Evolutionary conservation across 2,888 invertebrate genomes (phyloP), one percentile per base, ranked within the genome.

Genomic region (Chrysomela aeneicollis): DNA sequence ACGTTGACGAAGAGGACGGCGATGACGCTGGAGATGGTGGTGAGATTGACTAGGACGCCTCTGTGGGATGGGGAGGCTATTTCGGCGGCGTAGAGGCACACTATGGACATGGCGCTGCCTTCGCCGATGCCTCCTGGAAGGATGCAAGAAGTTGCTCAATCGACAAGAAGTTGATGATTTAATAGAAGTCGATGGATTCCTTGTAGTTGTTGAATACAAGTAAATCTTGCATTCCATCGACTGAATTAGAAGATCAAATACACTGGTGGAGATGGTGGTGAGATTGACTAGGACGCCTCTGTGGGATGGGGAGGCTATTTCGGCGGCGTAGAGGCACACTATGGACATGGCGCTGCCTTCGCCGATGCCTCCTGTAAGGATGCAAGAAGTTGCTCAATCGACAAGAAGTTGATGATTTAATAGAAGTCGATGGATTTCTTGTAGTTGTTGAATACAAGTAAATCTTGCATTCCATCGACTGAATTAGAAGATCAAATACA

Each of bases 1-100:
- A 86, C 83, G 80, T 86, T 79, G 22, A 77, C 73, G 5, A 73
- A 17, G 22, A 77, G 73, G 46, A 75, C 71, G 18, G 79, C 79
- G n/a, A 76, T 58, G 59, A 77, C 77, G 5, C 71, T 67, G 6
- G 58, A 64, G 17, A 73, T 70, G 8, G 75, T 71, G 46, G 76
- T 64, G 17, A 69, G 54, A 57, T 76, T 79, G 2, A 79, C 79
- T 75, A 76, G 77, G 22, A 67, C 71, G 35, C 78, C 77, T 55
- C 79, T 55, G 0, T 79, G 70, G 61, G 72, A 70, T 2, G 79
- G 78, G 9, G 74, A 74, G 10, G 77, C 62, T 3, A 78, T 68
- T 73, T 79, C 79, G 15, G 74, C 75, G 1, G 77, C 64, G 51
- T 79, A 79, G 37, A 71, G 62, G 0, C 76, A 76, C 8, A 77